Conservation (phyloP, 2,888 invertebrate species). For the Linnaemya vulpina region DNA sequence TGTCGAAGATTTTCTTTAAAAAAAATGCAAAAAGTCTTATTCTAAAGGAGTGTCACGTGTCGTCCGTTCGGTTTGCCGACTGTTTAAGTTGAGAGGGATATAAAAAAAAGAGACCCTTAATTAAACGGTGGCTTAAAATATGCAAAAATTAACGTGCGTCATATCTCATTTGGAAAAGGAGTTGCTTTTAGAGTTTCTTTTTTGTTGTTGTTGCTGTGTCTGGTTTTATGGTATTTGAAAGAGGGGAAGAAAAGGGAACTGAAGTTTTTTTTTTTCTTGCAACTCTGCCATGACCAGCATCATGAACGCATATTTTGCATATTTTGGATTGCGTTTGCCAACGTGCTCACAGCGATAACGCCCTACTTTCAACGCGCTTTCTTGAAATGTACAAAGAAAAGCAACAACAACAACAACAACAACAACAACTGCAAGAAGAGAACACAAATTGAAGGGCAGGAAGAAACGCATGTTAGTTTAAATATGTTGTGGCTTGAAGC, state of each 20-base stretch:
- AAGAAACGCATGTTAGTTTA: constrained; percentile 63
- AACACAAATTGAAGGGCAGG: constrained; percentile 27
- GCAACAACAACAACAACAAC: constrained; percentile 8
- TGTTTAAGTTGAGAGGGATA: background rate
- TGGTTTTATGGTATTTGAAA: constrained; percentile 1
- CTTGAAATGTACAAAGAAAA: constrained; percentile 1
- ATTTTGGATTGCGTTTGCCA: constrained; percentile 53
- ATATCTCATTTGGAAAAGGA: constrained; percentile 79
- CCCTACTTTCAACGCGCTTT: constrained; percentile 80
- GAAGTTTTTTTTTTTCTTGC: too few relatives aligned
- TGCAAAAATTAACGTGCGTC: constrained; percentile 81
- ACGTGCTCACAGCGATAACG: constrained; percentile 75
- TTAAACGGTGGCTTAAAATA: constrained; percentile 83
- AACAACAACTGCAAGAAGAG: constrained; percentile 23
- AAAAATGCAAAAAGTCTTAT: background rate
- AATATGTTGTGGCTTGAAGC: constrained; percentile 63
- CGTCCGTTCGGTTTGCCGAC: constrained; percentile 22
- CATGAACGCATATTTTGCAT: constrained; percentile 59
- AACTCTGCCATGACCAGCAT: background rate
- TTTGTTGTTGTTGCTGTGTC: constrained; percentile 27
- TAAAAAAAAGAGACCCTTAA: constrained; percentile 77
- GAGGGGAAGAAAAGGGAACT: too few relatives aligned
- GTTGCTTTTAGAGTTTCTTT: constrained; percentile 60
- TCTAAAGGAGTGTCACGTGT: constrained; percentile 45
- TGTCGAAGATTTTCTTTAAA: too few relatives aligned